phyloP scores from a whole-genome alignment of 1,140 invertebrate genomes.

The Palaemon carinicauda region DNA sequence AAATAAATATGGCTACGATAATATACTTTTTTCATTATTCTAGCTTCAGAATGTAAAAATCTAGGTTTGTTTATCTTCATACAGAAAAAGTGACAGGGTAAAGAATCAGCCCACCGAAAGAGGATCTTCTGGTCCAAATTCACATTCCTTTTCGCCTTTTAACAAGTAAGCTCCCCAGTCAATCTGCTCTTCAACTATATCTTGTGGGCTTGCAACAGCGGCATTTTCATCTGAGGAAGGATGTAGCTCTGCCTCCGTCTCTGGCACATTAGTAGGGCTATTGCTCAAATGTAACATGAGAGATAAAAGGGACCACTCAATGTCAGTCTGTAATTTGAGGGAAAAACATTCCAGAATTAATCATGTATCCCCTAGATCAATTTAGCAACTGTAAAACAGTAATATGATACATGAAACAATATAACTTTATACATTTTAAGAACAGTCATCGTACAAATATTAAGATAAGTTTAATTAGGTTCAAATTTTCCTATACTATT shows the following conservation, averaged over 20 bases:
- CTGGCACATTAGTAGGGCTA: slow-evolving; percentile 42
- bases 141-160: slow-evolving; percentile 14
- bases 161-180: slow-evolving; percentile 28
- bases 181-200: not conserved
- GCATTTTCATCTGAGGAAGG: not conserved
- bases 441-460: too few species aligned
- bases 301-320: slow-evolving; percentile 45
- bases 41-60: too few species aligned
- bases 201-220: not conserved
- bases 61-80: too few species aligned
- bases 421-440: too few species aligned
- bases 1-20: too few species aligned
- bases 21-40: too few species aligned
- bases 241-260: not conserved
- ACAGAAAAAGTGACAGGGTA: not conserved
- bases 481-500: too few species aligned
- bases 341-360: not conserved
- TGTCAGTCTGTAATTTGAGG: slow-evolving; percentile 7
- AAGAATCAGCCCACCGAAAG: slow-evolving; percentile 21
- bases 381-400: too few species aligned
- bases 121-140: slow-evolving; percentile 32
- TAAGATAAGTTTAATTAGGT: too few species aligned
- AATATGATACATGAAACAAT: too few species aligned
- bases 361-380: too few species aligned
- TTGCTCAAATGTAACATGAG: slow-evolving; percentile 40